phyloP scores from a whole-genome alignment of 2,888 invertebrate genomes.

The Scaptomyza reducta region DNA sequence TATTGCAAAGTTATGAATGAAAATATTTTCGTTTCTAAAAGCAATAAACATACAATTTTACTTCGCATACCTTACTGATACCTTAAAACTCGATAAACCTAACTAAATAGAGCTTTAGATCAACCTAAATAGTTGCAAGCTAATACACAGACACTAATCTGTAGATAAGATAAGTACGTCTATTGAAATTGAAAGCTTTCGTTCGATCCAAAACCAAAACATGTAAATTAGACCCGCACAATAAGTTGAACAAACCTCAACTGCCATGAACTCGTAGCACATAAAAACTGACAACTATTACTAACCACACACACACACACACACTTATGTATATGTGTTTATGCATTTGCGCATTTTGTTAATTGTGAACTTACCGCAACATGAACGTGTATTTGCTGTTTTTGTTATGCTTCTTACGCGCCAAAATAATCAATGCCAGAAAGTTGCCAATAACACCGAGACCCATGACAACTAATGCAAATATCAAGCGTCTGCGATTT shows the following conservation, averaged over 20 bases:
- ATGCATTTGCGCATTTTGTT: slow-evolving; percentile 13
- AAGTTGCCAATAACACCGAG: slow-evolving; percentile 90
- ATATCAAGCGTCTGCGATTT: slow-evolving; percentile 60
- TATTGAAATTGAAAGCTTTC: slow-evolving; percentile 23
- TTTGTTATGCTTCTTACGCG: slow-evolving; percentile 89
- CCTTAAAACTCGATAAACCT: too few species aligned
- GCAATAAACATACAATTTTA: too few species aligned
- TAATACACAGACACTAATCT: not conserved
- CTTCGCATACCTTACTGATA: too few species aligned
- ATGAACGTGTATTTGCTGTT: slow-evolving; percentile 93
- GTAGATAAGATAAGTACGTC: slow-evolving; percentile 23
- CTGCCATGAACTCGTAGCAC: slow-evolving; percentile 63
- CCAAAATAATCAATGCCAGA: slow-evolving; percentile 90
- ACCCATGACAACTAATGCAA: slow-evolving; percentile 85
- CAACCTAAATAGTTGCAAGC: not conserved
- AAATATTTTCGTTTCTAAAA: too few species aligned
- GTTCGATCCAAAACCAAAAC: slow-evolving; percentile 9
- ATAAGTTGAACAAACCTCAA: slow-evolving; percentile 69
- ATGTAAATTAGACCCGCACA: slow-evolving; percentile 50
- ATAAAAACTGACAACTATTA: slow-evolving; percentile 39
- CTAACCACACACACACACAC: slow-evolving; percentile 10
- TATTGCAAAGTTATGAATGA: not conserved
- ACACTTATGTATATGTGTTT: slow-evolving; percentile 2
- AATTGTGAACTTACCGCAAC: slow-evolving; percentile 82
- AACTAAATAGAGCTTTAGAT: too few species aligned